phyloP scores from a whole-genome alignment of 2,888 invertebrate genomes.

The Gibbula magus region DNA sequence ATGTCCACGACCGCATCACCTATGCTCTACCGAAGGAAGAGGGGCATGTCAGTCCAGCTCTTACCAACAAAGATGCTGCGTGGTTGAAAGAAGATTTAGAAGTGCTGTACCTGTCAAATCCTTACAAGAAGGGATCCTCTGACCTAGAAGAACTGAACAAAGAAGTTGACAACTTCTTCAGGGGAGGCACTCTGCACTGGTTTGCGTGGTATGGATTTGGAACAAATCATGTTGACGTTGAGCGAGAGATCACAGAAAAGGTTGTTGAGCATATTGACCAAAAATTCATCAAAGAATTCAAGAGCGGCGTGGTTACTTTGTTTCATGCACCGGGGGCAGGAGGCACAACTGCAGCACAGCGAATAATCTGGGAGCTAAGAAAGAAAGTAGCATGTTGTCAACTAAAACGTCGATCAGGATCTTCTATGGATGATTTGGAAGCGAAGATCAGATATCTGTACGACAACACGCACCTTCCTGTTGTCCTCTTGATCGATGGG shows the following conservation, averaged over 20 bases:
- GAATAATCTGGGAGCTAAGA: constrained; percentile 50
- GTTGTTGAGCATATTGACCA: constrained; percentile 28
- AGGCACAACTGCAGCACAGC: constrained; percentile 52
- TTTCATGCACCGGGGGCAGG: constrained; percentile 54
- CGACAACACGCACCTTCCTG: constrained; percentile 44
- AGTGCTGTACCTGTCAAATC: constrained; percentile 41
- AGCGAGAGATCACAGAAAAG: constrained; percentile 37
- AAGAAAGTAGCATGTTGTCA: constrained; percentile 46
- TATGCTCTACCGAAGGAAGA: constrained; percentile 34
- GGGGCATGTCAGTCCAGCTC: not conserved
- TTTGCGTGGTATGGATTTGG: constrained; percentile 44
- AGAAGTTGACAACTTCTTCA: constrained; percentile 48
- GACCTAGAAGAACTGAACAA: constrained; percentile 35
- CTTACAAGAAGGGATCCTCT: constrained; percentile 24
- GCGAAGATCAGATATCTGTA: constrained; percentile 39
- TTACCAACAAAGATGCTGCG: constrained; percentile 35
- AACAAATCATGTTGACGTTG: constrained; percentile 44
- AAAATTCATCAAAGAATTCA: constrained; percentile 29
- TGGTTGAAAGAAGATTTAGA: constrained; percentile 47
- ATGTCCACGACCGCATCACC: not conserved
- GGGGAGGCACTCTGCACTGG: constrained; percentile 53
- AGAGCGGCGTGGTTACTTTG: constrained; percentile 41
- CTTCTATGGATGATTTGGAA: constrained; percentile 34
- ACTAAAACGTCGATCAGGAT: constrained; percentile 37
- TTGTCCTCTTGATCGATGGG: constrained; percentile 49